Base-by-base conservation (phyloP, 1,140 invertebrate genomes). In the Episyrphus balteatus region DNA sequence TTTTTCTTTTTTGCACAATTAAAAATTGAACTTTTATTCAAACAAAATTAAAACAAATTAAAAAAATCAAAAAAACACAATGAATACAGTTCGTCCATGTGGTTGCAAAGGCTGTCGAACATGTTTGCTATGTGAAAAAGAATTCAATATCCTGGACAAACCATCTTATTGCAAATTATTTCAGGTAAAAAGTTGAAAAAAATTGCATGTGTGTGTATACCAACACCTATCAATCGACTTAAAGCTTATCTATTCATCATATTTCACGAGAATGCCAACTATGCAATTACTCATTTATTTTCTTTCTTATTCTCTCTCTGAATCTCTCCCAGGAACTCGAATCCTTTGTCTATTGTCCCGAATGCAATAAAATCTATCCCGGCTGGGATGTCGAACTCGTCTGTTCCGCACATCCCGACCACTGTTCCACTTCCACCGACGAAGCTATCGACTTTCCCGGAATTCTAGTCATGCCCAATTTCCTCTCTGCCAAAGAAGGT, bases 81-180 rank as follows among this genome's bases (percentile, higher is more conserved):
- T 86, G 81, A 80, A 83, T 58, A 81, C 77, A 50, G 73, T 80
- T 33, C 69, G 84, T 43, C 74, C 80, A 1, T 96, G 92, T 72
- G 90, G 88, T 17, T 96, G 92, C 64, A 96, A 95, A 77, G 91
- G 91, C 11, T 85, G 88, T 52, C 75, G 91, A 51, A 87, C 86
- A 11, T 95, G 92, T 71, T 72, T 92, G 30, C 64, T 86, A 51
- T 96, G 92, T 70, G 88, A 92, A 73, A 68, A 74, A 18, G 69
- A 82, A 55, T 86, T 75, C 55, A 75, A 78, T 10, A 80, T 83
- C 46, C 21, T 26, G 21, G 59, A 65, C 18, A 77, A 75, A 57
- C 60, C 69, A 32, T 61, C 71, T 38, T 46, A 68, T 32, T 50
- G 55, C 41, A 43, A 59, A 45, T 26, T 26, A 8, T 26, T 26